These are phyloP conservation scores for Melieria picta DNA, from an alignment of 2,888 invertebrate genomes.

Conservation along the genomic window DNA sequence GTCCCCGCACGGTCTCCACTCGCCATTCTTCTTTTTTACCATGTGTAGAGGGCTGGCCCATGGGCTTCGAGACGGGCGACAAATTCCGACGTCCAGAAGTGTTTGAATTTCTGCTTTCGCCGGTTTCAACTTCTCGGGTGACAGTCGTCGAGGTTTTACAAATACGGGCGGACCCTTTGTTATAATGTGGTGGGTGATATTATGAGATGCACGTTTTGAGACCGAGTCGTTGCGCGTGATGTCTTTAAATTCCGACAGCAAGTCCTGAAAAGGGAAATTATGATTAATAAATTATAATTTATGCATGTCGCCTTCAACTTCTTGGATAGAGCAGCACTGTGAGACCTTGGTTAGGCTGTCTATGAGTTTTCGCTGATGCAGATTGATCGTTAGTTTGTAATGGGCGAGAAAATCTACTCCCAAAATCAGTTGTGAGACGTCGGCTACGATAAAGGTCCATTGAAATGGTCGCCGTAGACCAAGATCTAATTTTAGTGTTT, in stretches of 20 bases:
- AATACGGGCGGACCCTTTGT: slow-evolving; percentile 36
- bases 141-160: slow-evolving; percentile 44
- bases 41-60: slow-evolving; percentile 62
- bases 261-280: slow-evolving; percentile 22
- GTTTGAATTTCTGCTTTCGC: slow-evolving; percentile 38
- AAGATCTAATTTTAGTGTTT: slow-evolving; percentile 7
- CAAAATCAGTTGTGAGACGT: too few relatives aligned
- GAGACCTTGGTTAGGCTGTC: slow-evolving; percentile 24
- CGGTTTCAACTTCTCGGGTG: slow-evolving; percentile 42
- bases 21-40: slow-evolving; percentile 43
- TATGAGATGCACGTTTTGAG: neutral
- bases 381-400: slow-evolving; percentile 5
- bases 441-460: too few relatives aligned
- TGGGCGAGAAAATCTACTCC: too few relatives aligned
- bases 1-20: slow-evolving; percentile 52
- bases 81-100: slow-evolving; percentile 56
- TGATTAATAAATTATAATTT: slow-evolving; percentile 14
- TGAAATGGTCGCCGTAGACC: too few relatives aligned
- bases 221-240: slow-evolving; percentile 3
- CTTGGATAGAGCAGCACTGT: neutral
- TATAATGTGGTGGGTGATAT: slow-evolving; percentile 37
- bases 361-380: slow-evolving; percentile 26
- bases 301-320: neutral
- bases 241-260: slow-evolving; percentile 28
- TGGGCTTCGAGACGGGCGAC: slow-evolving; percentile 61